These are phyloP conservation scores for Lasioglossum villosulum DNA, from an alignment of 2,888 invertebrate genomes.

Conservation along the genomic window DNA sequence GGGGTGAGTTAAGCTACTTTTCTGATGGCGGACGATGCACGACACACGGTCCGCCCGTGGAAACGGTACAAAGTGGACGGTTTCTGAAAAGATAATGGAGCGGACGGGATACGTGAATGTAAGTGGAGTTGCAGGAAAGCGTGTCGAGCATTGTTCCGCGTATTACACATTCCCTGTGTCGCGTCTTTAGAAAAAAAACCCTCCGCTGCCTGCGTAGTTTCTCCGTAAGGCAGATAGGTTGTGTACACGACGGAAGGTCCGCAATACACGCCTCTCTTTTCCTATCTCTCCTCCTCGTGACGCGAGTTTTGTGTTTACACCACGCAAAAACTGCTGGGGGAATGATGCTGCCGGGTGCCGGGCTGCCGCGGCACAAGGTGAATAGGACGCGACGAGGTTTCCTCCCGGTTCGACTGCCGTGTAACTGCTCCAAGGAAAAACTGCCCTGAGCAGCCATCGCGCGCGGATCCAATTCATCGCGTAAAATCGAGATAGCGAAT, in stretches of 20 bases:
- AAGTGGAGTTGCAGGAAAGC: slow-evolving; percentile 71
- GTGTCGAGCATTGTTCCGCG: slow-evolving; percentile 73
- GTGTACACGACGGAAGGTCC: slow-evolving; percentile 58
- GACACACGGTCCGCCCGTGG: slow-evolving; percentile 31
- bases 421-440: slow-evolving; percentile 53
- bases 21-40: slow-evolving; percentile 18
- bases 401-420: slow-evolving; percentile 46
- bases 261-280: slow-evolving; percentile 40
- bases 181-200: slow-evolving; percentile 68
- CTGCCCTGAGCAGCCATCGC: slow-evolving; percentile 15
- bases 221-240: slow-evolving; percentile 48
- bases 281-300: slow-evolving; percentile 60
- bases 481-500: slow-evolving; percentile 45
- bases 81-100: slow-evolving; percentile 72
- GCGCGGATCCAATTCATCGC: slow-evolving; percentile 37
- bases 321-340: slow-evolving; percentile 59
- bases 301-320: slow-evolving; percentile 72
- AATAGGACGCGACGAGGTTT: slow-evolving; percentile 54
- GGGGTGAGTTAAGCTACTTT: slow-evolving; percentile 40
- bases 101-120: slow-evolving; percentile 70
- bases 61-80: slow-evolving; percentile 72
- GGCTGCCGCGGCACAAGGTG: slow-evolving; percentile 41
- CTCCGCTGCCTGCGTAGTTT: slow-evolving; percentile 45
- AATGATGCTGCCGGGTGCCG: slow-evolving; percentile 24
- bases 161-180: slow-evolving; percentile 74